Conservation (phyloP, 2,113 vertebrate species). For the Rhinichthys klamathensis region DNA sequence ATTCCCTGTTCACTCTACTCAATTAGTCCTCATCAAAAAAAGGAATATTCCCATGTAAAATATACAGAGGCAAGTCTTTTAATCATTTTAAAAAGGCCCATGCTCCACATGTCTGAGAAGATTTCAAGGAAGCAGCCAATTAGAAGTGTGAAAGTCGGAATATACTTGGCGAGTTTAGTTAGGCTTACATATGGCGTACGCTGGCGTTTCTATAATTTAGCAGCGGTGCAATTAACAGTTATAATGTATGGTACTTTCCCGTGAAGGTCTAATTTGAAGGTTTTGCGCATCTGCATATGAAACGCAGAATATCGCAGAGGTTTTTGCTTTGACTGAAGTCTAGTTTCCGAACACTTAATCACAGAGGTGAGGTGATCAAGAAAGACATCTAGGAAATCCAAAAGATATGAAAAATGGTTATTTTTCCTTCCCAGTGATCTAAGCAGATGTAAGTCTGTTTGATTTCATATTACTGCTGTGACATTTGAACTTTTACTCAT, state of each 20-base stretch:
- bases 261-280: conserved; percentile 56
- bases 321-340: conserved; percentile 42
- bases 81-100: conserved; percentile 59
- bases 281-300: conserved; percentile 47
- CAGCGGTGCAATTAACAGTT: conserved; percentile 61
- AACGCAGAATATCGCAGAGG: conserved; percentile 53
- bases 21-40: conserved; percentile 62
- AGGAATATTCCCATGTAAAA: conserved; percentile 60
- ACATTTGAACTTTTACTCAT: neutral
- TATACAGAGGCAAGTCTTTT: conserved; percentile 60
- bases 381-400: conserved; percentile 29
- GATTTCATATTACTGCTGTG: neutral
- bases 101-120: conserved; percentile 55
- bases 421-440: neutral
- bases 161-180: conserved; percentile 59
- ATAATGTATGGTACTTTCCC: conserved; percentile 62
- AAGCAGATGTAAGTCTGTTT: neutral
- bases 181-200: conserved; percentile 61
- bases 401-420: neutral
- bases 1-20: conserved; percentile 54
- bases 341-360: conserved; percentile 50
- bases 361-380: conserved; percentile 31
- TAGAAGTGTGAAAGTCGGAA: conserved; percentile 66
- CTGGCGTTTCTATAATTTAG: conserved; percentile 64
- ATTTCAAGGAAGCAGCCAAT: conserved; percentile 64